Conservation (phyloP, 2,797 vertebrate genomes). For the Halcyon leucocephala region DNA sequence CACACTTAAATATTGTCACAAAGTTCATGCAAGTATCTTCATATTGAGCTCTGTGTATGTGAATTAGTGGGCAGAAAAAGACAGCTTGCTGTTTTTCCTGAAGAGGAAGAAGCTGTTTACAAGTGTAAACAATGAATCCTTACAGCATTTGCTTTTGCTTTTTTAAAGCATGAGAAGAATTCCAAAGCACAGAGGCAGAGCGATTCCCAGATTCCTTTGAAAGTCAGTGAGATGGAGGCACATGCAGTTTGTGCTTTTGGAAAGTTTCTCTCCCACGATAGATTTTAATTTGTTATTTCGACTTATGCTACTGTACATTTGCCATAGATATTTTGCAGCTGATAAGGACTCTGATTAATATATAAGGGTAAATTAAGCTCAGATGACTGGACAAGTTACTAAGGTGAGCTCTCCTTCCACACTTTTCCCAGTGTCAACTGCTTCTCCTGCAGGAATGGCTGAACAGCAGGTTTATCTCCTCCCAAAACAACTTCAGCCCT, state of each 20-base stretch:
- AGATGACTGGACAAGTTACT: neutral
- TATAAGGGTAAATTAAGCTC: neutral
- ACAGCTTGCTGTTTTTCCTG: neutral
- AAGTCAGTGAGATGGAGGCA: neutral
- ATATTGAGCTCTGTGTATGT: neutral
- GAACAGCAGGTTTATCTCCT: neutral
- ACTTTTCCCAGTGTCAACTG: neutral
- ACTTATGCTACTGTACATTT: neutral
- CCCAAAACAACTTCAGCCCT: neutral
- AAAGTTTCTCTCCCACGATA: neutral
- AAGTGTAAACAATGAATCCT: neutral
- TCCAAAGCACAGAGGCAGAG: neutral
- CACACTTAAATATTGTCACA: neutral
- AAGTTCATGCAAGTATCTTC: neutral
- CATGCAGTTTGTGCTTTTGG: neutral
- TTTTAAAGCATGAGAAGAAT: conserved; percentile 3
- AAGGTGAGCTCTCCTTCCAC: neutral
- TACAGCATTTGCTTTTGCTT: neutral
- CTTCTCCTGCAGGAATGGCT: neutral
- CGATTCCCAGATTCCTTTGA: neutral
- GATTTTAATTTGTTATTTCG: neutral
- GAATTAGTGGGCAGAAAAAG: neutral
- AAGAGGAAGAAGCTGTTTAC: neutral
- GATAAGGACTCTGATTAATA: neutral
- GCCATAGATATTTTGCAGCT: neutral